phyloP scores from a whole-genome alignment of 2,797 vertebrate species.

The Sebastiscus albofasciatus region DNA sequence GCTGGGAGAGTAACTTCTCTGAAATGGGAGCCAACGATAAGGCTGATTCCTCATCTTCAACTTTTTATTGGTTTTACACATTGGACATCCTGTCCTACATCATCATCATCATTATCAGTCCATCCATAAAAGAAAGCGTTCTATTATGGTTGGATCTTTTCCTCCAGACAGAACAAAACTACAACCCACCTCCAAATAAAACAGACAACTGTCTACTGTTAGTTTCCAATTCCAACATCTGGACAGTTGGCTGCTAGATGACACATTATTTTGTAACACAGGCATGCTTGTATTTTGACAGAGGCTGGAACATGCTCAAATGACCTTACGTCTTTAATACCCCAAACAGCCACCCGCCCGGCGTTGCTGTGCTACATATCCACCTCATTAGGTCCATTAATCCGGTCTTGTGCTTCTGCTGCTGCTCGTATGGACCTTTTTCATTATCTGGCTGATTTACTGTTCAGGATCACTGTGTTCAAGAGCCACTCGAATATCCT shows the following conservation, averaged over 20 bases:
- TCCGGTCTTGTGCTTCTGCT: slow-evolving; percentile 33
- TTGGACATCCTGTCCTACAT: neutral
- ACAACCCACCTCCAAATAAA: neutral
- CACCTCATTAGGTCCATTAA: slow-evolving; percentile 62
- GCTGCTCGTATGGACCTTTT: slow-evolving; percentile 38
- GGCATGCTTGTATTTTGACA: neutral
- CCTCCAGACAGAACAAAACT: neutral
- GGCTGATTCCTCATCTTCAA: neutral
- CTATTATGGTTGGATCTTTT: neutral
- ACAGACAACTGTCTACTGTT: neutral
- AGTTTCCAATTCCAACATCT: neutral
- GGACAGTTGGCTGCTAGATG: neutral
- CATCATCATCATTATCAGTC: neutral
- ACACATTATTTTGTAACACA: neutral
- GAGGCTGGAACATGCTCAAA: neutral
- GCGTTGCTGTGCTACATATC: slow-evolving; percentile 37
- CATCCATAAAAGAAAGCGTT: neutral
- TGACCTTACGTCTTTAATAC: slow-evolving; percentile 36
- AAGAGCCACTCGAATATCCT: slow-evolving; percentile 30
- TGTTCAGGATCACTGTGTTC: slow-evolving; percentile 15
- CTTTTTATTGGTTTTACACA: neutral
- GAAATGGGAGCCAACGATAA: too few relatives aligned
- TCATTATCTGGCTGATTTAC: slow-evolving; percentile 63
- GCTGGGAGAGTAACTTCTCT: too few relatives aligned
- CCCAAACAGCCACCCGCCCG: neutral